Percentiles rank a stretch among this genome's conserved stretches.
Conservation (phyloP, 2,888 invertebrate species). For the Ethmia dodecea region DNA sequence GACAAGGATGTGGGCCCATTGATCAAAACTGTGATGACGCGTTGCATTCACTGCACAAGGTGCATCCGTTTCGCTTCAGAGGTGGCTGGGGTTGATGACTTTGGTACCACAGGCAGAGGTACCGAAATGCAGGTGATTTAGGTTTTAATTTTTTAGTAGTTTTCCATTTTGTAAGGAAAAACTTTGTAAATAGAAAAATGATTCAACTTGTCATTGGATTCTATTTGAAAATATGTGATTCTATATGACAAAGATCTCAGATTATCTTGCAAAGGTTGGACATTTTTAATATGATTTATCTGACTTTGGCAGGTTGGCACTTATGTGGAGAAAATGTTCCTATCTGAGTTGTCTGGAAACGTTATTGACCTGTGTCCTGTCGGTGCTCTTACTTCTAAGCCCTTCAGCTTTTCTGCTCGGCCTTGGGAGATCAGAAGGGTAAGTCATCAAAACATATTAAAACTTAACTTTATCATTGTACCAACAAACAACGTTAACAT, state of each 20-base stretch:
- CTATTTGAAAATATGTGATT: too few species aligned
- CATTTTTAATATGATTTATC: background rate
- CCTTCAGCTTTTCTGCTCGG: constrained; percentile 96
- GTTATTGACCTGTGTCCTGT: constrained; percentile 99
- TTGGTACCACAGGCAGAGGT: constrained; percentile 95
- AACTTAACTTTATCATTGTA: too few species aligned
- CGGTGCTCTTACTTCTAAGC: constrained; percentile 98
- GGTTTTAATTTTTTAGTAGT: too few species aligned
- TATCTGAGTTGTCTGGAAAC: constrained; percentile 98
- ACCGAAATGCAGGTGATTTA: constrained; percentile 92
- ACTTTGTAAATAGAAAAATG: too few species aligned
- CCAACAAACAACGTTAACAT: too few species aligned
- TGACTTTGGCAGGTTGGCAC: constrained; percentile 88
- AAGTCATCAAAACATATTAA: too few species aligned
- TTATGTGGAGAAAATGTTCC: constrained; percentile 98
- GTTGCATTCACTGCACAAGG: constrained; percentile 99
- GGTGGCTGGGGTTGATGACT: constrained; percentile 98
- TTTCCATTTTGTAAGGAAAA: too few species aligned
- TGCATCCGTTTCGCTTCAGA: constrained; percentile 99
- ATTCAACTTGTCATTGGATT: too few species aligned
- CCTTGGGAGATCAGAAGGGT: constrained; percentile 98
- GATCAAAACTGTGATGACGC: constrained; percentile 99
- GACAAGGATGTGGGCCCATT: constrained; percentile 99
- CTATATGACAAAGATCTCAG: background rate
- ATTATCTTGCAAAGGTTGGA: background rate